These are phyloP conservation scores for Leucania comma DNA, from an alignment of 2,888 invertebrate species.

Conservation along the genomic window DNA sequence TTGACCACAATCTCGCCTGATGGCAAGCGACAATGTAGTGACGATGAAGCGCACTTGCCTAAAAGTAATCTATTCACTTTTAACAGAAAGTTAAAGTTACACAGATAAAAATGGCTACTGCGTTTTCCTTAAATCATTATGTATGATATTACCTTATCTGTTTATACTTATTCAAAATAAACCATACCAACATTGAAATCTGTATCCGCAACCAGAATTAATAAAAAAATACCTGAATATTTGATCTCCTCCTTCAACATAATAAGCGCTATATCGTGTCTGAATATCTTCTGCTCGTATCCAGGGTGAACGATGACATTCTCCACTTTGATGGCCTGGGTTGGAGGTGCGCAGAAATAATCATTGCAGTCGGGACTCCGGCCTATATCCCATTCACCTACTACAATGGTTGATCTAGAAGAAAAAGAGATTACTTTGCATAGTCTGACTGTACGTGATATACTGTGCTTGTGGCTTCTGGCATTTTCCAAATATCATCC, in stretches of 20 bases:
- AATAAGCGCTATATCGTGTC: conserved; percentile 94
- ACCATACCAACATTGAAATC: background rate
- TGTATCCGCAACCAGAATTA: background rate
- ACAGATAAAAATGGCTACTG: background rate
- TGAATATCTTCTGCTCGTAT: conserved; percentile 92
- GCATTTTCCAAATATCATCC: background rate
- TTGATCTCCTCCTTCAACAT: conserved; percentile 93
- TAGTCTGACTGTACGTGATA: too few species aligned
- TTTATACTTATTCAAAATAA: background rate
- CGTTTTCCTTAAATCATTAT: too few species aligned
- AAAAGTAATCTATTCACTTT: too few species aligned
- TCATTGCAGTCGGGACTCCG: conserved; percentile 94
- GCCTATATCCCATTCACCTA: conserved; percentile 94
- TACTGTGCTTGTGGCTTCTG: background rate
- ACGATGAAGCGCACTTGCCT: too few species aligned
- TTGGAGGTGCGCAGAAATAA: conserved; percentile 94
- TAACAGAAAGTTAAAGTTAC: background rate
- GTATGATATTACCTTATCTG: background rate
- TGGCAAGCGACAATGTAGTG: too few species aligned
- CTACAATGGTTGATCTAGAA: conserved; percentile 92
- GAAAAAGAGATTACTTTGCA: background rate
- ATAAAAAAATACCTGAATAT: conserved; percentile 77
- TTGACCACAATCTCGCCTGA: too few species aligned
- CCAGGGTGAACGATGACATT: conserved; percentile 95
- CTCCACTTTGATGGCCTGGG: conserved; percentile 93